Base-by-base conservation (phyloP, 2,888 invertebrate species). In the Theretra japonica region DNA sequence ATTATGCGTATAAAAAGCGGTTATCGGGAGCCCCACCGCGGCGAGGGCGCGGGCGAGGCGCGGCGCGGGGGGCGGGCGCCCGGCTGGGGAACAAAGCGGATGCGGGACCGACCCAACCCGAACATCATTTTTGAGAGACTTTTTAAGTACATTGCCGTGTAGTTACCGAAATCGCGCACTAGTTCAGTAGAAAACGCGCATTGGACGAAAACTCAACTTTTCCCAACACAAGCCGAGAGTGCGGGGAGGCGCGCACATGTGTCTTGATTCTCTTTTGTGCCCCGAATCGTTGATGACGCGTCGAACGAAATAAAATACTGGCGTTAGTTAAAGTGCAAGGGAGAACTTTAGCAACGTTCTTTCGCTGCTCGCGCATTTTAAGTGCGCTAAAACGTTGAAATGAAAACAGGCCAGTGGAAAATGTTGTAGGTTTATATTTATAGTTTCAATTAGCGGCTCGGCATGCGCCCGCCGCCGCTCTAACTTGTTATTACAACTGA, bases 1-100 rank as follows among this genome's bases (percentile, higher is more conserved):
- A 93, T 94, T 93, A 94, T 92, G 92, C 91, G 92, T 92, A 93
- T 91, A 93, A 94, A 94, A 93, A 92, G 92, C 88, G 91, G 93
- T 93, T 94, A 93, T 93, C 93, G 88, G 87, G 82, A 78, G 75
- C 82, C 82, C 82, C 83, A 76, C 83, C 82, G 80, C 75, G 76
- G 73, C n/a, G n/a, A 73, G 73, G 74, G 70, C 69, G 68, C 72
- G 75, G 69, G 73, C 72, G 71, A 70, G 70, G 71, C 23, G 57
- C 59, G n/a, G 58, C 76, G 74, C 73, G 75, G 73, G 74, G 74
- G 74, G 58, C 4, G 71, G 60, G 74, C 73, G 71, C 70, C 70
- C 53, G 19, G 41, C 56, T 70, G 70, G 70, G 81, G 81, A 81
- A 78, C 78, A 74, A 73, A 79, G 77, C 82, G 80, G 81, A 82